phyloP scores from a whole-genome alignment of 2,888 invertebrate species.

The Encarsia formosa region DNA sequence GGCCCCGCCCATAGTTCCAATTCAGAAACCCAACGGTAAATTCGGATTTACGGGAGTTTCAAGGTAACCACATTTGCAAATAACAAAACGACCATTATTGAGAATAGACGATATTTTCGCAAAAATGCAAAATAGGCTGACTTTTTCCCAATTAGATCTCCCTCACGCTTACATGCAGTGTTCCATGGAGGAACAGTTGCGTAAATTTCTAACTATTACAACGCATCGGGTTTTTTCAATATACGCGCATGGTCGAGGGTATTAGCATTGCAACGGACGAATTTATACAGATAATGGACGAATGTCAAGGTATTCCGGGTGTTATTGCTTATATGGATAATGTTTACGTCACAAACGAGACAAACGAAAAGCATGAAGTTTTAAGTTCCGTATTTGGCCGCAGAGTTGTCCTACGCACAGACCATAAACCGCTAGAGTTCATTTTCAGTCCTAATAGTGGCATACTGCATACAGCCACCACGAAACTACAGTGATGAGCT shows the following conservation, averaged over 20 bases:
- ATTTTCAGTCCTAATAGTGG: conserved; percentile 32
- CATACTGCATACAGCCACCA: conserved; percentile 31
- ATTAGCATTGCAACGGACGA: conserved; percentile 4
- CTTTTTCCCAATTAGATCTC: conserved; percentile 18
- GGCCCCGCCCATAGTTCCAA: conserved; percentile 40
- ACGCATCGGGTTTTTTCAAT: conserved; percentile 9
- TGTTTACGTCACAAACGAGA: conserved; percentile 27
- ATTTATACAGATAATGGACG: background rate
- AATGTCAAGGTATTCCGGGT: conserved; percentile 27
- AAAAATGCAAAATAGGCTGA: conserved; percentile 9
- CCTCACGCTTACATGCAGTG: conserved; percentile 27
- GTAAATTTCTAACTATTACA: conserved; percentile 11
- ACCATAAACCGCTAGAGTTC: conserved; percentile 40
- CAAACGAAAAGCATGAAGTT: conserved; percentile 28
- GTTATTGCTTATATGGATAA: conserved; percentile 31
- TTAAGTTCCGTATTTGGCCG: conserved; percentile 27
- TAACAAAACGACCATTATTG: conserved; percentile 22
- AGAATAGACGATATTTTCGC: conserved; percentile 17
- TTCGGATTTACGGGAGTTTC: conserved; percentile 12
- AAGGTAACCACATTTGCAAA: conserved; percentile 24
- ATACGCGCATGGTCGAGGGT: conserved; percentile 12
- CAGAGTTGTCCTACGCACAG: conserved; percentile 35
- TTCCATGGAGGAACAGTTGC: conserved; percentile 16
- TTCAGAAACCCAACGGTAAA: conserved; percentile 31
- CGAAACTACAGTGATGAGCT: conserved; percentile 35